These are phyloP conservation scores for Lichenostomus cassidix DNA, from an alignment of 2,113 vertebrate species.

Conservation along the genomic window DNA sequence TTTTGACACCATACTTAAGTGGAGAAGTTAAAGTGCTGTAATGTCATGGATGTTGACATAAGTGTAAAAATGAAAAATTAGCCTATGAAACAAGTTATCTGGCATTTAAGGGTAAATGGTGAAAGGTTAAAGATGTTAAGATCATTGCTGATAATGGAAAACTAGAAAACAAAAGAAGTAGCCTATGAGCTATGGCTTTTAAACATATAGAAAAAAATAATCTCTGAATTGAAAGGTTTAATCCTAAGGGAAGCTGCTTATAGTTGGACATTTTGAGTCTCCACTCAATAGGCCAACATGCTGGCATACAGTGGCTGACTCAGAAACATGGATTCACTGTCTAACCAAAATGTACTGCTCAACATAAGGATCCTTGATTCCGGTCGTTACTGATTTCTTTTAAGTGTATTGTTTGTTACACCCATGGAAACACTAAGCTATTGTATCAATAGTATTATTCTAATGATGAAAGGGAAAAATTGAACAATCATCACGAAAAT, in stretches of 20 bases:
- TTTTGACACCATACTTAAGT: conserved; percentile 33
- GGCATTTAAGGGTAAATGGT: conserved; percentile 30
- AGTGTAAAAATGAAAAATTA: conserved; percentile 51
- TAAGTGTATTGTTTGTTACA: background rate
- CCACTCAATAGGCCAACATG: background rate
- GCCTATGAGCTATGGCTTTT: background rate
- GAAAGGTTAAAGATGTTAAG: conserved; percentile 47
- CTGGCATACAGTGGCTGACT: background rate
- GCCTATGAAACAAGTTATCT: conserved; percentile 30
- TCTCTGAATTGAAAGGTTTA: conserved; percentile 27
- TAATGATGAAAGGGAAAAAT: background rate
- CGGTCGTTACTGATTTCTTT: background rate
- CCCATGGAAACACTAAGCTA: background rate
- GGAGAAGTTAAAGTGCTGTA: conserved; percentile 46
- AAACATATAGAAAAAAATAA: conserved; percentile 25
- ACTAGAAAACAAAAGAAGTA: conserved; percentile 37
- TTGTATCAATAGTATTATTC: background rate
- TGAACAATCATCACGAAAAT: background rate
- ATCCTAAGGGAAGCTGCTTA: background rate
- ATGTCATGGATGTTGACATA: conserved; percentile 18
- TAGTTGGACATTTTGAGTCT: background rate
- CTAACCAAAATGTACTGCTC: background rate
- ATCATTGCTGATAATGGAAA: conserved; percentile 29
- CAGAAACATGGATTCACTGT: background rate
- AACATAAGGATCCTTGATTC: background rate